Conservation (phyloP, 2,113 vertebrate genomes). For the Stigmatopora nigra region DNA sequence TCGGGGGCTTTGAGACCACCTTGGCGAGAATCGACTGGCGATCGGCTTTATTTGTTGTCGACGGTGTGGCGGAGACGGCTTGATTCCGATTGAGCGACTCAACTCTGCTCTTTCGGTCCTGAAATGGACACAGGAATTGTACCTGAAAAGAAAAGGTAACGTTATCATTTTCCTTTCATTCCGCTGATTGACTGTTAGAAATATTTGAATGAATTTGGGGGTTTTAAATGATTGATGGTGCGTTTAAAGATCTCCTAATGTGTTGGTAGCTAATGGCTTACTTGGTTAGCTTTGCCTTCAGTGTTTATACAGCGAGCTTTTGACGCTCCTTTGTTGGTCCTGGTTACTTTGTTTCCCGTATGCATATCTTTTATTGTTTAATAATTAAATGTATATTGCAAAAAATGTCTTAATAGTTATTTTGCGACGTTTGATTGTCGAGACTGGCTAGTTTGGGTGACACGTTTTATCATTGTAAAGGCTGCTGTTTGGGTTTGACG, state of each 20-base stretch:
- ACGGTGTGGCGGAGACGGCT: constrained; percentile 43
- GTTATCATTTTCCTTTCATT: not conserved
- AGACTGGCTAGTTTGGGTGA: not conserved
- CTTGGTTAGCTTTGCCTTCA: not conserved
- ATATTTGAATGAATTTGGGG: constrained; percentile 15
- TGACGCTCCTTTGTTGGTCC: not conserved
- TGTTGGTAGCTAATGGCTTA: constrained; percentile 39
- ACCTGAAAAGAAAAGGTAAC: constrained; percentile 76
- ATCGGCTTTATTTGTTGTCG: constrained; percentile 38
- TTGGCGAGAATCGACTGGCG: constrained; percentile 6
- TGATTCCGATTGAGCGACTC: constrained; percentile 45
- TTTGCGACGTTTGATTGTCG: no score
- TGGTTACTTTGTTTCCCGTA: not conserved
- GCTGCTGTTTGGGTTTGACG: constrained; percentile 2
- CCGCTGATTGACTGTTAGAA: not conserved
- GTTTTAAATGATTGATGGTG: constrained; percentile 19
- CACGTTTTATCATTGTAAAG: not conserved
- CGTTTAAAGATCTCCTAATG: constrained; percentile 22
- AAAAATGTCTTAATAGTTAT: not conserved
- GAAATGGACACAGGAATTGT: constrained; percentile 71
- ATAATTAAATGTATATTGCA: not conserved
- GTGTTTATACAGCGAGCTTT: not conserved
- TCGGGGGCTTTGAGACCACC: constrained; percentile 9
- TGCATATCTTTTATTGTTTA: no score
- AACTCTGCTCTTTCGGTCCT: constrained; percentile 56